phyloP scores from a whole-genome alignment of 2,113 vertebrate species.

The Lanius ludovicianus region DNA sequence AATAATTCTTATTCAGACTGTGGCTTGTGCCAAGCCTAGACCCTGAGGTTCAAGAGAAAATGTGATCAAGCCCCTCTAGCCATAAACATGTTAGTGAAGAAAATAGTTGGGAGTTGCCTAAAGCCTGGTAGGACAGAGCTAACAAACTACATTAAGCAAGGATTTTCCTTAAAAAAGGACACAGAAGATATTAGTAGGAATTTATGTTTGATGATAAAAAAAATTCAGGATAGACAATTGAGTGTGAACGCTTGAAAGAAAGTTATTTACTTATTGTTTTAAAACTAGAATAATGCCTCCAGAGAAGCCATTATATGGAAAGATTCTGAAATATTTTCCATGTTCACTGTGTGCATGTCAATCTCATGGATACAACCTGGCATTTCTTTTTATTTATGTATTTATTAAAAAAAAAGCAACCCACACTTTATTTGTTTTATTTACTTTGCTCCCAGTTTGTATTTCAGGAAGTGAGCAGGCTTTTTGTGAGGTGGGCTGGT shows the following conservation, averaged over 20 bases:
- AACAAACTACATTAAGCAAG: neutral
- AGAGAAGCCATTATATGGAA: neutral
- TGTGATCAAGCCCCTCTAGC: neutral
- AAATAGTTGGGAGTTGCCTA: neutral
- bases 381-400: neutral
- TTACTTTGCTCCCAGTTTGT: neutral
- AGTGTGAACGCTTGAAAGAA: neutral
- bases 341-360: neutral
- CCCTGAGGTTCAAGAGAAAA: neutral
- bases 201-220: neutral
- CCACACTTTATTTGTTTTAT: neutral
- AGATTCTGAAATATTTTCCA: neutral
- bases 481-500: neutral
- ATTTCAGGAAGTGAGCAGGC: neutral
- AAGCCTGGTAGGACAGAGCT: neutral
- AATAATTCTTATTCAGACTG: neutral
- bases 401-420: neutral
- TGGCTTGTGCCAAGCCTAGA: neutral
- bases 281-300: neutral
- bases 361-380: accelerated
- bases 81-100: neutral
- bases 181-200: neutral
- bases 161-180: neutral
- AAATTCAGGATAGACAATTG: neutral
- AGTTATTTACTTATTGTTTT: neutral